Conservation (phyloP, 2,888 invertebrate genomes). For the Conus canariensis region DNA sequence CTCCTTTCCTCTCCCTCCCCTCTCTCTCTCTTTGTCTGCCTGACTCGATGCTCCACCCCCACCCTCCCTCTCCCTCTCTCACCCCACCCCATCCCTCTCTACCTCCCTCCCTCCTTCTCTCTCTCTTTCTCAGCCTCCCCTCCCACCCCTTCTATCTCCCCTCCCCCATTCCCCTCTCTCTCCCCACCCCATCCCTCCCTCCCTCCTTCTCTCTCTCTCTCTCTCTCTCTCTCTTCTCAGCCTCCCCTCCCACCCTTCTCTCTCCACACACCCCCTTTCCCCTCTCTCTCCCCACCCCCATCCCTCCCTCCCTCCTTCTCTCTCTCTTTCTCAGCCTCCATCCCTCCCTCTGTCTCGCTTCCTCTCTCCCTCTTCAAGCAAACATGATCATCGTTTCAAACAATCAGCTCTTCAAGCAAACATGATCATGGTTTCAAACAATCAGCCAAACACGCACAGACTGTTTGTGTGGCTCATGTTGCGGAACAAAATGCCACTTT, state of each 20-base stretch:
- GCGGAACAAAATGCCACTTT: no score
- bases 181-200: neutral
- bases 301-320: neutral
- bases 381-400: no score
- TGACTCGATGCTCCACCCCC: neutral
- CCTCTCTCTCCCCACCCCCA: no score
- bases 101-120: neutral
- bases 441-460: no score
- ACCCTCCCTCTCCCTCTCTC: neutral
- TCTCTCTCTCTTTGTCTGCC: constrained; percentile 33
- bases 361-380: no score
- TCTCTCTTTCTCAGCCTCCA: neutral
- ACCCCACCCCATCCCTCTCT: neutral
- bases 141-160: neutral
- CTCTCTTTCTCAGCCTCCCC: neutral
- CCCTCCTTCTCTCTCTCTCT: neutral
- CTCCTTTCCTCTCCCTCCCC: constrained; percentile 21
- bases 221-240: neutral
- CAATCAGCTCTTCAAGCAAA: no score
- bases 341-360: neutral
- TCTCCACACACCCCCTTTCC: no score
- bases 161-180: neutral
- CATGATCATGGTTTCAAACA: no score
- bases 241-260: neutral
- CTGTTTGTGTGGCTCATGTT: no score